Conservation (phyloP, 30 jellyfish, hydroid and myxozoan species). For the Aurelia aurita region DNA sequence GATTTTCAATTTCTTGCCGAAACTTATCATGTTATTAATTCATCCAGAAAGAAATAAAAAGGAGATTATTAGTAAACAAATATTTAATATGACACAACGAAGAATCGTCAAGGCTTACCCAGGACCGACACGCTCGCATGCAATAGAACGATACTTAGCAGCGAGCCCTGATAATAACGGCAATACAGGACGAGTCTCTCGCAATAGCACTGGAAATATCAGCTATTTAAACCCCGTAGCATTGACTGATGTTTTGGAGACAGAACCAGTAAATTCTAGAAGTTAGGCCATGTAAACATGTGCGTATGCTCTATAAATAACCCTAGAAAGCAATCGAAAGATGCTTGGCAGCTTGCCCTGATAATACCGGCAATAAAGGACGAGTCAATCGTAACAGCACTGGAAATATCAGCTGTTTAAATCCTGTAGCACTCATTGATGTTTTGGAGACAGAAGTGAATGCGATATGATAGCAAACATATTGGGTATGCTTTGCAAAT, state of each 20-base stretch:
- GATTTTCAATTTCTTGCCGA: conserved; percentile 63
- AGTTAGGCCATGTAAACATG: no score
- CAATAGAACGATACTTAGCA: no score
- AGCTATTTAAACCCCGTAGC: not conserved
- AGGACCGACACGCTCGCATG: not conserved
- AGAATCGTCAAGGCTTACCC: conserved; percentile 13
- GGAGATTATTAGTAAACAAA: conserved; percentile 47
- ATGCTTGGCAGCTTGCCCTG: no score
- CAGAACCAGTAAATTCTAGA: no score
- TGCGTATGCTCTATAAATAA: no score
- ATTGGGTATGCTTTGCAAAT: no score
- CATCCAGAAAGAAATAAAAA: conserved; percentile 59
- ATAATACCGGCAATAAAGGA: not conserved
- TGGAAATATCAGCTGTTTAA: not conserved
- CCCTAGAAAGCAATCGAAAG: no score
- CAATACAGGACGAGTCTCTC: not conserved
- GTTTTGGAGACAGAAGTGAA: not conserved
- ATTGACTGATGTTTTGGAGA: conserved; percentile 4
- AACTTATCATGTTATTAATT: conserved; percentile 12
- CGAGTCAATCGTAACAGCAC: not conserved
- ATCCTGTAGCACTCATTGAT: conserved; percentile 8
- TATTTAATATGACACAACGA: conserved; percentile 42
- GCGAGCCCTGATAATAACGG: not conserved
- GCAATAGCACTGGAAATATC: not conserved
- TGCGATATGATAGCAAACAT: no score